Conservation (phyloP, 2,797 vertebrate genomes). For the Chaetodon trifasciatus region DNA sequence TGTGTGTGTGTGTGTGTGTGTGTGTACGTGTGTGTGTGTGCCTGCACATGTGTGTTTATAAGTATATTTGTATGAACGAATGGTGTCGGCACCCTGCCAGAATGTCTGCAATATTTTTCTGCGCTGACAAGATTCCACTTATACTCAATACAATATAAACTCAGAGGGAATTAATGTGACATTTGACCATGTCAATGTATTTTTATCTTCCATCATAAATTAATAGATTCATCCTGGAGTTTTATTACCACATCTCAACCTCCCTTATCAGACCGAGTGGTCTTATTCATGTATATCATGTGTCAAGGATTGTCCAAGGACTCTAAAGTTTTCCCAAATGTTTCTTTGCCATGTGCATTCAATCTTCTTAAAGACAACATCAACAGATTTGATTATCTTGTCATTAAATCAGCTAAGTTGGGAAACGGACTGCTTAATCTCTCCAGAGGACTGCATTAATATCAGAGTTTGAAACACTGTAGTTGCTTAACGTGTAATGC, state of each 20-base stretch:
- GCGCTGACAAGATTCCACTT: constrained; percentile 53
- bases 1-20: constrained; percentile 32
- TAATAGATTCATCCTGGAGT: constrained; percentile 49
- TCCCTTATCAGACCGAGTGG: constrained; percentile 46
- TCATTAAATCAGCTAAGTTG: constrained; percentile 41
- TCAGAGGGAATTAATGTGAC: constrained; percentile 49
- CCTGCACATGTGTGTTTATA: constrained; percentile 35
- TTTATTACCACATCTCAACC: constrained; percentile 43
- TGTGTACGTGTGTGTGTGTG: constrained; percentile 34
- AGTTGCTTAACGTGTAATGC: constrained; percentile 17
- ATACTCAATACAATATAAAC: constrained; percentile 58
- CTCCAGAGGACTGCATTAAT: constrained; percentile 35
- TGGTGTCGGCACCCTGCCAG: constrained; percentile 66
- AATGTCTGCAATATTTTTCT: constrained; percentile 44
- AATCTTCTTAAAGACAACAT: constrained; percentile 45
- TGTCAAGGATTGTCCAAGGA: constrained; percentile 36
- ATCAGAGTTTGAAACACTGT: constrained; percentile 24
- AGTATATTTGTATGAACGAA: constrained; percentile 19
- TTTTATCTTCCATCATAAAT: constrained; percentile 55
- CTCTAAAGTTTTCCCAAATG: constrained; percentile 52
- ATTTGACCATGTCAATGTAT: constrained; percentile 48
- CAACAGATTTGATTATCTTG: constrained; percentile 56
- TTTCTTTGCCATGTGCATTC: constrained; percentile 43
- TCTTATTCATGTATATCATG: constrained; percentile 38
- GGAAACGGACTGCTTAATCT: constrained; percentile 40